phyloP scores from a whole-genome alignment of 2,797 vertebrate species.

The Channa striata region DNA sequence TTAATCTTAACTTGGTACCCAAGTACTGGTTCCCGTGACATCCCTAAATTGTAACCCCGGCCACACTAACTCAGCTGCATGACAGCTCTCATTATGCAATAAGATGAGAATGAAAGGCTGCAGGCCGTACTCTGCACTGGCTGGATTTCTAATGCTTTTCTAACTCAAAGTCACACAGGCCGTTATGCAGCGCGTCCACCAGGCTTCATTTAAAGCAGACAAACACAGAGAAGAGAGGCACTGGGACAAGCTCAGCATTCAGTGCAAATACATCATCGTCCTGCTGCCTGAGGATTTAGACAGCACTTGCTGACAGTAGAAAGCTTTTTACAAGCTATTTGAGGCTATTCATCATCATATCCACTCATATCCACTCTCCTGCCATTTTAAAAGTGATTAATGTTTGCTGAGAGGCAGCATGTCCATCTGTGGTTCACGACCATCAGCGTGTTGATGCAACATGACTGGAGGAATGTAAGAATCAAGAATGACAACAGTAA shows the following conservation, averaged over 20 bases:
- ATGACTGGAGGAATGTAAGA: background rate
- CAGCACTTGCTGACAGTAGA: slow-evolving; percentile 1
- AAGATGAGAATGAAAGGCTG: slow-evolving; percentile 41
- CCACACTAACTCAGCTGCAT: background rate
- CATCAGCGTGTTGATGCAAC: background rate
- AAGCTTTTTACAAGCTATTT: slow-evolving; percentile 6
- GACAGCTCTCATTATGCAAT: slow-evolving; percentile 36
- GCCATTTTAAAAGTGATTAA: slow-evolving; percentile 29
- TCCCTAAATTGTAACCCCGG: background rate
- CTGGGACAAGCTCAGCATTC: slow-evolving; percentile 14
- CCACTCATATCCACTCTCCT: background rate
- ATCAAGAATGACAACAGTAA: slow-evolving; percentile 11
- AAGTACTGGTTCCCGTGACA: too few relatives aligned
- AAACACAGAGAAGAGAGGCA: slow-evolving; percentile 7
- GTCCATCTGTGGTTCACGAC: slow-evolving; percentile 13
- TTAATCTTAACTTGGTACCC: too few relatives aligned
- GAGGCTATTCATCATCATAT: slow-evolving; percentile 33
- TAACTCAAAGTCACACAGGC: slow-evolving; percentile 51
- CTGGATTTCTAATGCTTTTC: slow-evolving; percentile 25
- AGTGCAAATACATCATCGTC: background rate
- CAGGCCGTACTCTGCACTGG: slow-evolving; percentile 31
- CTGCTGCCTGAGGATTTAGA: slow-evolving; percentile 23
- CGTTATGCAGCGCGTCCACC: slow-evolving; percentile 33
- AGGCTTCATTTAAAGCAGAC: slow-evolving; percentile 10
- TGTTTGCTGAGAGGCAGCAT: background rate